Conservation (phyloP, 2,888 invertebrate genomes). For the Punctoribates punctum region DNA sequence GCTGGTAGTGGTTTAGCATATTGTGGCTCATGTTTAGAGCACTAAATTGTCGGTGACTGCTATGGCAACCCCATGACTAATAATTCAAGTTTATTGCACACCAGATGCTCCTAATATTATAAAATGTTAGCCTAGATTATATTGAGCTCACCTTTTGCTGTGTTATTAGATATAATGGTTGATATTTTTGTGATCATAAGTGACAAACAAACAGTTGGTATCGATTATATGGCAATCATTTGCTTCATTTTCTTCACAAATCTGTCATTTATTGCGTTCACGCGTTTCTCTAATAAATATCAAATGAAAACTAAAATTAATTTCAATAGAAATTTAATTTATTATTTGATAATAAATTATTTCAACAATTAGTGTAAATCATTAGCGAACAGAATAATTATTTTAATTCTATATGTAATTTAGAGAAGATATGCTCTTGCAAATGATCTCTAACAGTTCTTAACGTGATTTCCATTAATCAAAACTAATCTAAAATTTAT, state of each 20-base stretch:
- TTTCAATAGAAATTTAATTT: too few species aligned
- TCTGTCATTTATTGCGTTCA: neutral
- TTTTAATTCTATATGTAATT: too few species aligned
- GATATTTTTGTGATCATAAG: neutral
- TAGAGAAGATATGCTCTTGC: too few species aligned
- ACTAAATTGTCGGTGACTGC: neutral
- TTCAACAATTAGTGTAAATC: too few species aligned
- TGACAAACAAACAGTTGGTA: neutral
- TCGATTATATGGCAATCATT: neutral
- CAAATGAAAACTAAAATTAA: too few species aligned
- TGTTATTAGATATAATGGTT: neutral
- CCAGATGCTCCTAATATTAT: neutral
- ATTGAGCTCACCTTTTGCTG: constrained; percentile 17
- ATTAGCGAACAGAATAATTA: too few species aligned
- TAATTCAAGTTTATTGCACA: neutral
- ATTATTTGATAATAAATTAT: too few species aligned
- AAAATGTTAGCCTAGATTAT: neutral
- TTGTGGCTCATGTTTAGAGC: neutral
- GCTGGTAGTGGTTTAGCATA: neutral
- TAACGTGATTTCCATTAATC: too few species aligned
- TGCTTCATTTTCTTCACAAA: neutral
- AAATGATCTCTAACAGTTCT: too few species aligned
- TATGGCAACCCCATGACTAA: neutral
- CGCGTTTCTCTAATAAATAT: neutral
- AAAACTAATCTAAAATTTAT: too few species aligned